These are phyloP conservation scores for Pangasianodon gigas DNA, from an alignment of 2,113 vertebrate species.

Conservation along the genomic window DNA sequence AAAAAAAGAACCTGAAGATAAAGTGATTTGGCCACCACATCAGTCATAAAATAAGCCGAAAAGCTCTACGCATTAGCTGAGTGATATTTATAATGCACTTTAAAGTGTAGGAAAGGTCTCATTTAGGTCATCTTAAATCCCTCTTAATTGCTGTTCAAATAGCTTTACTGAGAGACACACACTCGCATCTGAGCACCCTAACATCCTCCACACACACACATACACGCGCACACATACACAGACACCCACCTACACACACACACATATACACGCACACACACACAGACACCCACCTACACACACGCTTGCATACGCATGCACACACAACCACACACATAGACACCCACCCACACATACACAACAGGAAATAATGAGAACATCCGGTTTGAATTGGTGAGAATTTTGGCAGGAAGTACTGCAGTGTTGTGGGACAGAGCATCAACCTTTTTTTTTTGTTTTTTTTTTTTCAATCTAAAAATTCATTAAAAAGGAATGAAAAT, in stretches of 20 bases:
- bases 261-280: background rate
- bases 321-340: background rate
- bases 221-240: background rate
- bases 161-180: slow-evolving; percentile 15
- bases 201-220: slow-evolving; percentile 20
- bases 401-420: slow-evolving; percentile 3
- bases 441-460: background rate
- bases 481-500: background rate
- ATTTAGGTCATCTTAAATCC: background rate
- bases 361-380: slow-evolving; percentile 63
- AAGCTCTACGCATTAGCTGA: background rate
- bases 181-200: background rate
- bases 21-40: background rate
- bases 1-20: too few relatives aligned
- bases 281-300: background rate
- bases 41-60: background rate
- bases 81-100: slow-evolving; percentile 19
- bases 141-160: slow-evolving; percentile 19
- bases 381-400: slow-evolving; percentile 24
- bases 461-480: background rate
- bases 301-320: background rate
- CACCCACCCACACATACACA: slow-evolving; percentile 18
- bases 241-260: background rate
- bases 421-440: background rate
- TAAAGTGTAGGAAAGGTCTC: slow-evolving; percentile 16